Conservation (phyloP, 37 sponge, comb jelly and placozoan genomes). For the Hormiphora californensis region DNA sequence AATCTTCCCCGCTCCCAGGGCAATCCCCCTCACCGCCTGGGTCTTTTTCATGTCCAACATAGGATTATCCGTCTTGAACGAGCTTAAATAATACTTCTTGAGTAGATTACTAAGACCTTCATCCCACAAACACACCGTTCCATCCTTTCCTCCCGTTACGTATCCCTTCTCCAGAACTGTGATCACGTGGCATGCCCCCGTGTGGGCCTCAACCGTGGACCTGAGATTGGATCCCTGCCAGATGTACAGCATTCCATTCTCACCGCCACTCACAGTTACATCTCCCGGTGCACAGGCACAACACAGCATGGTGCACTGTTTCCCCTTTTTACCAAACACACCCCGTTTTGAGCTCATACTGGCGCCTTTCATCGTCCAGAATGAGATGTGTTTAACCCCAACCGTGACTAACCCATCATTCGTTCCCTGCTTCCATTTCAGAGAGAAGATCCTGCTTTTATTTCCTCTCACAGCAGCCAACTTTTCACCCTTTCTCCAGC, state of each 20-base stretch:
- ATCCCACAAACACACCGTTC: conserved; percentile 81
- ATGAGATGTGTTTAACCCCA: conserved; percentile 91
- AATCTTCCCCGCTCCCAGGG: conserved; percentile 72
- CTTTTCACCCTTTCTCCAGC: conserved; percentile 85
- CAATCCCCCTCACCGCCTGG: conserved; percentile 75
- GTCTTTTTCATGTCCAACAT: conserved; percentile 57
- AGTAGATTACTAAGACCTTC: conserved; percentile 63
- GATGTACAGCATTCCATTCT: conserved; percentile 76
- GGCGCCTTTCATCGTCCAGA: conserved; percentile 82
- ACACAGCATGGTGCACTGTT: conserved; percentile 75
- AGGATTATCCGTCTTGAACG: conserved; percentile 56
- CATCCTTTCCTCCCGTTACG: conserved; percentile 94
- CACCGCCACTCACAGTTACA: conserved; percentile 63
- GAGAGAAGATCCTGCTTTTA: conserved; percentile 88
- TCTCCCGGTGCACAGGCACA: conserved; percentile 63
- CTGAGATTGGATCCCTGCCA: conserved; percentile 64
- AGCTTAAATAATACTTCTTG: conserved; percentile 66
- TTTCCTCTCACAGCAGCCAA: conserved; percentile 78
- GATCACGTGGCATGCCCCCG: conserved; percentile 76
- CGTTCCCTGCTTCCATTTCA: conserved; percentile 70
- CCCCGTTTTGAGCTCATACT: conserved; percentile 89
- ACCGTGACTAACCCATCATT: conserved; percentile 77
- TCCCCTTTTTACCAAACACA: conserved; percentile 73
- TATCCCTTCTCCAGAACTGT: conserved; percentile 81
- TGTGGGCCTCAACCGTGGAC: conserved; percentile 64